Evolutionary conservation across 1,140 invertebrate species (phyloP).

Genomic region (Helicorthomorpha holstii): DNA sequence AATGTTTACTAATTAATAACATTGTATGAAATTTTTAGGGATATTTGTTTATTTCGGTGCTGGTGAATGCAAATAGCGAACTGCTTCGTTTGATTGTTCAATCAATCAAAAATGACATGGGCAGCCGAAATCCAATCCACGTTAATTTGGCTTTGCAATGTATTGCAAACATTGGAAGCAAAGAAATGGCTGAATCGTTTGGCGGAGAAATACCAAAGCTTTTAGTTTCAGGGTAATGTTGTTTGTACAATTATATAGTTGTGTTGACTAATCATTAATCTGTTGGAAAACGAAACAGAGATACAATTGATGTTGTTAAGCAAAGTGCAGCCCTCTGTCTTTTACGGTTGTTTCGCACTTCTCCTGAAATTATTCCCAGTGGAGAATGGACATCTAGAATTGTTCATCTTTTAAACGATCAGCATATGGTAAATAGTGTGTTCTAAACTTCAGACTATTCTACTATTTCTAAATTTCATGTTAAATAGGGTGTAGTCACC

Average conservation of each 20-base stretch:
- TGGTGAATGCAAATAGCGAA: constrained; percentile 98
- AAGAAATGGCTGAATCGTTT: constrained; percentile 99
- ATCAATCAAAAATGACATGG: constrained; percentile 97
- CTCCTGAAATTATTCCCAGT: constrained; percentile 84
- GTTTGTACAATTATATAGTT: not conserved
- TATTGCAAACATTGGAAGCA: constrained; percentile 98
- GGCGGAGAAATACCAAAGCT: constrained; percentile 95
- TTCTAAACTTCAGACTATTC: no score
- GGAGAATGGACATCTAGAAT: constrained; percentile 98
- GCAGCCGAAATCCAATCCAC: constrained; percentile 91
- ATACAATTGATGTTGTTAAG: constrained; percentile 99
- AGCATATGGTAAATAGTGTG: constrained; percentile 69
- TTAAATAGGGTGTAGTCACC: constrained; percentile 71
- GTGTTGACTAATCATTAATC: not conserved
- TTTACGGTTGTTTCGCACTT: constrained; percentile 77
- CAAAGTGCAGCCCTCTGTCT: constrained; percentile 96
- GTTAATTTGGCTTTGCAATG: constrained; percentile 99
- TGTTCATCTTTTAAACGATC: constrained; percentile 96
- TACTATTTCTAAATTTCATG: not conserved
- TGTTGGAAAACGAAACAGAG: constrained; percentile 39
- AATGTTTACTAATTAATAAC: constrained; percentile 13
- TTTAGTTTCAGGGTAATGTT: constrained; percentile 76
- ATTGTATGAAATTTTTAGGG: constrained; percentile 40
- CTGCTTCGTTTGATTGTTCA: constrained; percentile 98
- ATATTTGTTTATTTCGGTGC: constrained; percentile 96